phyloP scores from a whole-genome alignment of 2,113 vertebrate genomes.

The Rhabdomys dilectus region DNA sequence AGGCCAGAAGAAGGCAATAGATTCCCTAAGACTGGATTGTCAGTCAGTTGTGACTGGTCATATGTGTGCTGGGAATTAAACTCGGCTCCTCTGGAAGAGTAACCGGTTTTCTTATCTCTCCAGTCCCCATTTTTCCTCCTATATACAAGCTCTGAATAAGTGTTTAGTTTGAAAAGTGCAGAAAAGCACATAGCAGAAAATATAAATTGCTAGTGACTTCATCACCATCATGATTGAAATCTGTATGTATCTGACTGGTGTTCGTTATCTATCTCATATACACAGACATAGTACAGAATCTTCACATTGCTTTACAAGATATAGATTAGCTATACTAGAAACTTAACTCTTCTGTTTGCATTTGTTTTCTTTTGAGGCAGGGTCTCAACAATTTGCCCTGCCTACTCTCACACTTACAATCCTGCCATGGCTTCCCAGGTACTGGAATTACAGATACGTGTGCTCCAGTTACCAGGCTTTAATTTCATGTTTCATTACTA shows the following conservation, averaged over 20 bases:
- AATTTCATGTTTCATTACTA: slow-evolving; percentile 48
- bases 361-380: background rate
- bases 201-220: slow-evolving; percentile 47
- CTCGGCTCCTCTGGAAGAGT: background rate
- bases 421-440: background rate
- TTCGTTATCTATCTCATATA: background rate
- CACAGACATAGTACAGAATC: background rate
- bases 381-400: background rate
- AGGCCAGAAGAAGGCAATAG: background rate
- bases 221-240: background rate
- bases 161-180: slow-evolving; percentile 57
- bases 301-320: slow-evolving; percentile 7
- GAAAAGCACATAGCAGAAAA: slow-evolving; percentile 52
- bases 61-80: background rate
- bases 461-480: background rate
- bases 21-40: background rate
- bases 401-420: background rate
- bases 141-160: background rate
- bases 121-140: background rate
- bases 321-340: slow-evolving; percentile 37
- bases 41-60: no score
- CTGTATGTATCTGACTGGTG: background rate
- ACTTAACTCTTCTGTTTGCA: background rate
- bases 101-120: background rate
- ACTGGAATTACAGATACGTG: background rate